Evolutionary conservation across 2,888 invertebrate genomes (phyloP), one percentile per base, ranked within the genome.

Genomic region (Sarcophaga subvicina): DNA sequence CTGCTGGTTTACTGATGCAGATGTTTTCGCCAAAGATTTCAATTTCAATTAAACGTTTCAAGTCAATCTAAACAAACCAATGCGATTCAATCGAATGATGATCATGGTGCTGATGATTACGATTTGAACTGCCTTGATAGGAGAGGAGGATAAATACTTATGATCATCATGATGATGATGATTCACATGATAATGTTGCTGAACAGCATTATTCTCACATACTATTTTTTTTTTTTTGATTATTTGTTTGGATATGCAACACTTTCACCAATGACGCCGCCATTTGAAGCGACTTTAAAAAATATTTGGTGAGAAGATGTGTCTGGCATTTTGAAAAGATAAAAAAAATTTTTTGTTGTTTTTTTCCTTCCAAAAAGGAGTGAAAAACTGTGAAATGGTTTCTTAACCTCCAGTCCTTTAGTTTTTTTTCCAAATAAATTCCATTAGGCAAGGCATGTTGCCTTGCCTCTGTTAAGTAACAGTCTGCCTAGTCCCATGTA

Each of bases 21-120:
- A 54, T 54, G 54, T 54, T 54, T 54, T 54, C 17, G 54, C 54
- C 54, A 54, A 37, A 54, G 59, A 66, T 77, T 76, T 71, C 45
- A 67, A 60, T 67, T 77, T 77, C 76, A 80, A 72, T 80, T 80
- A 80, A 76, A 75, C 64, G 80, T 69, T 84, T 79, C 37, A 8
- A 37, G 37, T 37, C 8, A 37, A 37, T 37, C 37, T 37, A 37
- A 37, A 0, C 37, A 37, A 37, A 10, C 37, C 37, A 8, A 37
- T 6, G 8, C 37, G 8, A 37, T 37, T 2, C 37, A 64, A 70
- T 27, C 73, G 47, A 64, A 69, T 62, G 71, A 60, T 71, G 66
- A 49, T 62, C 71, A 67, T 67, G 20, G 6, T 20, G 37, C 4
- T 45, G 8, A 45, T 37, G 10, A 37, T 37, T 54, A 67, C 20